Percentiles rank a stretch among this genome's conserved stretches.
phyloP scores from a whole-genome alignment of 2,797 vertebrate species.

The Cynodonichthys magdalenae region DNA sequence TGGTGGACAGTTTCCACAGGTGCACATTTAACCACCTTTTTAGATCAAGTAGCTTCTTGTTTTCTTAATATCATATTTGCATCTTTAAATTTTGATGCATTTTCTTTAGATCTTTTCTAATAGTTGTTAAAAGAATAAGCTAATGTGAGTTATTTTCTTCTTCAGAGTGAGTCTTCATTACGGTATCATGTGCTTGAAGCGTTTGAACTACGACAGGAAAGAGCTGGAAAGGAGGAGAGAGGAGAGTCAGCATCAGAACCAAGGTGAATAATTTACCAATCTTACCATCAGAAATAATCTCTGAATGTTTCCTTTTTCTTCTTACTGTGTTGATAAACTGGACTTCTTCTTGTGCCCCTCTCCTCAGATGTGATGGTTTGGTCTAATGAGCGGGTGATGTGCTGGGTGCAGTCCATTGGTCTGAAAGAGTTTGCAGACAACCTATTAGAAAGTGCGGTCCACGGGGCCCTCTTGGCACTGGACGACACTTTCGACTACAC shows the following conservation, averaged over 20 bases:
- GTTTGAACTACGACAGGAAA: constrained; percentile 95
- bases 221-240: constrained; percentile 93
- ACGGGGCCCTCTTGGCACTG: constrained; percentile 89
- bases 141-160: constrained; percentile 6
- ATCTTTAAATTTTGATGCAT: not conserved
- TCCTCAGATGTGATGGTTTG: constrained; percentile 92
- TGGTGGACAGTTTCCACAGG: constrained; percentile 99
- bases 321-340: not conserved
- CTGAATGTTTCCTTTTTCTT: not conserved
- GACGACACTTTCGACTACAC: constrained; percentile 95
- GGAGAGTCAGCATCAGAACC: constrained; percentile 91
- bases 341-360: not conserved
- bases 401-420: constrained; percentile 91
- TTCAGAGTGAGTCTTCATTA: constrained; percentile 97
- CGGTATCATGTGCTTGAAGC: constrained; percentile 96
- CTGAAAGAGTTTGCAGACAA: constrained; percentile 94
- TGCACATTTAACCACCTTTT: constrained; percentile 3
- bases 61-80: not conserved
- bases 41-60: not conserved
- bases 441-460: constrained; percentile 91
- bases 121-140: not conserved
- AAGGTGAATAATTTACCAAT: constrained; percentile 75
- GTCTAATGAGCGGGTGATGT: constrained; percentile 95
- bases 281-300: not conserved
- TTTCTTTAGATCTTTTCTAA: not conserved